Base-by-base conservation (phyloP, 2,113 vertebrate genomes). In the Dascyllus trimaculatus region DNA sequence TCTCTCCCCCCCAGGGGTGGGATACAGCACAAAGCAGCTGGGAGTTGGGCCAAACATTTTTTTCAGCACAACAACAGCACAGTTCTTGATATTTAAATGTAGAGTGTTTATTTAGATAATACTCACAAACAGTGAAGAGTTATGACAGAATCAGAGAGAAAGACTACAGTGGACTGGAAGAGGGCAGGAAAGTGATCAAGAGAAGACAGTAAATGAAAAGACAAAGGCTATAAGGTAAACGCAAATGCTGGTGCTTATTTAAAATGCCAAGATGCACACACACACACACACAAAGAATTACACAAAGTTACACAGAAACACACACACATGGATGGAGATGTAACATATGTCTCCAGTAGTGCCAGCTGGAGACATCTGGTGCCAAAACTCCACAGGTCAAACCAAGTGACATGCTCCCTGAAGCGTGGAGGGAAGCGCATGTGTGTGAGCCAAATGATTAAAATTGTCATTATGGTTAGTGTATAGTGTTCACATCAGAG, bases 301-400 rank as follows among this genome's bases (percentile, higher is more conserved):
- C 74, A 60, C 62, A 40, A 61, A 53, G 58, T 51, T 53, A 70
- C 67, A 70, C 67, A 71, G 60, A 60, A 43, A 59, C 26, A 24
- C 52, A 59, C 22, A 82, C 38, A 66, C 40, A 75, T 43, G 22
- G 22, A 69, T 59, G 71, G 84, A 92, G 68, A 82, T 69, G 79
- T 71, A 93, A 84, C 94, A 95, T 93, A 94, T 94, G 93, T 86
- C 87, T 91, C 85, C 88, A 87, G 85, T 57, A 63, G 87, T 87
- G 91, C 87, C 93, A 95, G 90, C 93, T 93, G 92, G 90, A 92
- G 90, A 93, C 93, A 92, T 93, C 90, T 93, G 92, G 87, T 93
- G 92, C 88, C 92, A 92, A 90, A 92, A 92, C 91, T 94, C 91
- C 79, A 94, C 94, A 92, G 93, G 94, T 95, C 94, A 89, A 83